Evolutionary conservation across 2,888 invertebrate genomes (phyloP), one percentile per base, ranked within the genome.

Genomic region (Papilio protenor): DNA sequence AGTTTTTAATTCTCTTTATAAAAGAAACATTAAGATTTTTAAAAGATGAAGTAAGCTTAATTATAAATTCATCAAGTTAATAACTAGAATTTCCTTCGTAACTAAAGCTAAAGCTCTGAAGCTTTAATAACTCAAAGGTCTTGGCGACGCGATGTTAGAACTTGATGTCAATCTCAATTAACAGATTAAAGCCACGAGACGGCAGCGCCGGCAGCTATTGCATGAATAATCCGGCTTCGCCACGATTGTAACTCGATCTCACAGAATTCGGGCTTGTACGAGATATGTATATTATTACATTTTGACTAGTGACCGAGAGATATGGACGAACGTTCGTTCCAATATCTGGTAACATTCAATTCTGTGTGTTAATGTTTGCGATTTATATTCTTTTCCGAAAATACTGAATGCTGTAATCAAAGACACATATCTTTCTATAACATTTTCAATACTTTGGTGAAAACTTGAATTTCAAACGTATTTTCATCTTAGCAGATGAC

Each of bases 91-190:
- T 33, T 40, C 21, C 11, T 61, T 27, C 27, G 8, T 27, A 40
- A 40, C 23, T 61, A 61, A 61, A 61, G n/a, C 64, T n/a, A n/a
- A 64, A 14, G 33, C 64, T 27, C 40, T 64, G 18, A 33, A 64
- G 18, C 40, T 33, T 64, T 64, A 64, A 40, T n/a, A 33, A 64
- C 11, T 64, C 33, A 64, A 64, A 64, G 64, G 33, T 14, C 10
- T 33, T 16, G 18, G 33, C 27, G 27, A 33, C 8, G 33, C 27
- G 27, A 33, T 33, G 3, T 33, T 61, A 33, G 61, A 61, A 33
- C 18, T 33, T 16, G 61, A 27, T 33, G 61, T 61, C 12, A 61
- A 61, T 33, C 61, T 18, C 27, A 61, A 61, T 27, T 61, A 61
- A 61, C 27, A 33, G 61, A 27, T 61, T 33, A 61, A 61, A 61